Evolutionary conservation across 2,797 vertebrate species (phyloP).

Genomic region (Dipus sagitta): DNA sequence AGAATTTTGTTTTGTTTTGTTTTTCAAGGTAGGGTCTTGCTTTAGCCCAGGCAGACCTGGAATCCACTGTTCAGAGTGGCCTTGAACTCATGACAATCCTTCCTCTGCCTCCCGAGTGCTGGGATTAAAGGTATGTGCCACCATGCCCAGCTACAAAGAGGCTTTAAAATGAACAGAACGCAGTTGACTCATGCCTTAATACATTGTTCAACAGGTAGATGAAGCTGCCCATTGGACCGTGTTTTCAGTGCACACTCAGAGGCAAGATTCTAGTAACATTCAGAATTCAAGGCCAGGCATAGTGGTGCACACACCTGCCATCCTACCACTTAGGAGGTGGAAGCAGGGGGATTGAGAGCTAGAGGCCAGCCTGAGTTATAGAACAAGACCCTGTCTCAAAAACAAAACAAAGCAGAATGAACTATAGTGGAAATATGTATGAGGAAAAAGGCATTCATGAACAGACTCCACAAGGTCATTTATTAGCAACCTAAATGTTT

Average conservation of each 20-base stretch:
- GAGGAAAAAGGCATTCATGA: not conserved
- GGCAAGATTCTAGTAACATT: constrained; percentile 82
- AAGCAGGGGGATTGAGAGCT: too few relatives aligned
- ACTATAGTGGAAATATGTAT: constrained; percentile 80
- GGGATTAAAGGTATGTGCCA: too few relatives aligned
- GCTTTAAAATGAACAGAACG: constrained; percentile 49
- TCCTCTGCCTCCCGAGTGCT: too few relatives aligned
- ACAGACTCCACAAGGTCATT: not conserved
- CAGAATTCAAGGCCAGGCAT: constrained; percentile 58
- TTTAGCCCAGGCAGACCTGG: too few relatives aligned
- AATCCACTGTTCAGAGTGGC: too few relatives aligned
- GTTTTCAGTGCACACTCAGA: constrained; percentile 63
- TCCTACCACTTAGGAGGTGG: too few relatives aligned
- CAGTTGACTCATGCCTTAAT: constrained; percentile 75
- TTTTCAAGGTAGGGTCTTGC: too few relatives aligned
- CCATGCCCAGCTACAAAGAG: constrained; percentile 1
- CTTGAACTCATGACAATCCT: too few relatives aligned
- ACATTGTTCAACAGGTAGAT: constrained; percentile 74
- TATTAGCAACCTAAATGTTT: not conserved
- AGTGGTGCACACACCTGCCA: too few relatives aligned
- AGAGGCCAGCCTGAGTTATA: too few relatives aligned
- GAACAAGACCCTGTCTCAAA: not conserved
- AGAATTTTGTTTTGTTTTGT: too few relatives aligned
- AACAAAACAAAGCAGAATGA: not conserved
- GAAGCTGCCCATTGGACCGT: constrained; percentile 78